Conservation (phyloP, 2,113 vertebrate species). For the Taurulus bubalis region DNA sequence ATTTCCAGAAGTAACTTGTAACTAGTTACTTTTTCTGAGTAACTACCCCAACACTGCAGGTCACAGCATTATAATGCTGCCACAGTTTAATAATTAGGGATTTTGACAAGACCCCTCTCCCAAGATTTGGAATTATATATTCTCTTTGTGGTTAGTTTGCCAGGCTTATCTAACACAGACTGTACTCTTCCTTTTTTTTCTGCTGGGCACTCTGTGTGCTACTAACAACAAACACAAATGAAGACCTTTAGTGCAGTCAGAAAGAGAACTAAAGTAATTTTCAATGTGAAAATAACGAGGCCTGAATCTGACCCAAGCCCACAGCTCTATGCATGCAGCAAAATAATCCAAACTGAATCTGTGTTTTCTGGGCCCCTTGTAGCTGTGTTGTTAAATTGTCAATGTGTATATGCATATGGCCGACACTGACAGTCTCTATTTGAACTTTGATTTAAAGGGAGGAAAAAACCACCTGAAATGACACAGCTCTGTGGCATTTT, state of each 20-base stretch:
- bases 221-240: neutral
- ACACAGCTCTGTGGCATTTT: conserved; percentile 46
- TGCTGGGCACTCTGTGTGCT: neutral
- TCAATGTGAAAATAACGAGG: neutral
- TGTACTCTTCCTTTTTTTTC: neutral
- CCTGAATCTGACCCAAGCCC: neutral
- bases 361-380: neutral
- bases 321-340: neutral
- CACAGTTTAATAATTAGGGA: neutral
- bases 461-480: conserved; percentile 37
- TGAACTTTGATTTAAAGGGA: conserved; percentile 50
- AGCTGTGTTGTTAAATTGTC: conserved; percentile 9
- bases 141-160: neutral
- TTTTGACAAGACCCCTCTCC: neutral
- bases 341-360: neutral
- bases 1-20: too few species aligned
- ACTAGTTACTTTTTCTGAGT: too few species aligned
- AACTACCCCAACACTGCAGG: too few species aligned
- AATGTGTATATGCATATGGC: conserved; percentile 15
- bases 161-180: neutral
- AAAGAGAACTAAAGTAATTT: neutral
- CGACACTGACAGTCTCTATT: conserved; percentile 38
- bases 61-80: neutral
- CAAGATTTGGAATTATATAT: neutral
- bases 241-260: neutral